Evolutionary conservation across 2,113 vertebrate species (phyloP).

Genomic region (Lampris incognitus): DNA sequence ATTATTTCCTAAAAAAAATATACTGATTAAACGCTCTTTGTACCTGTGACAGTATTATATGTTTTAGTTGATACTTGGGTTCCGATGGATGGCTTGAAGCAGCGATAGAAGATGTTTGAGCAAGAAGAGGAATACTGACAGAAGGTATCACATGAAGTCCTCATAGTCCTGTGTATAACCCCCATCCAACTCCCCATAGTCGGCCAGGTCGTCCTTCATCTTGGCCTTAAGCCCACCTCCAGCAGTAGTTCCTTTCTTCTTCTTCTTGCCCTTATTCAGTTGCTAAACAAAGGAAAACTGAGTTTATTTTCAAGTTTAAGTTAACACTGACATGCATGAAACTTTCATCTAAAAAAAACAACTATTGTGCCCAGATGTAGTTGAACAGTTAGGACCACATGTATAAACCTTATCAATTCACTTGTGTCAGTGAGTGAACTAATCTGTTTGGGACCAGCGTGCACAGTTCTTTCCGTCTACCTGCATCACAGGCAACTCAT

Average conservation of each 20-base stretch:
- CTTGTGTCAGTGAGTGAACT: too few relatives aligned
- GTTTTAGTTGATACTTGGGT: background rate
- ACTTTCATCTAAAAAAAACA: too few relatives aligned
- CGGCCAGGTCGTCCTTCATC: slow-evolving; percentile 89
- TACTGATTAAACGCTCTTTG: background rate
- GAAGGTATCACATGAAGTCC: slow-evolving; percentile 90
- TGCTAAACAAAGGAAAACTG: slow-evolving; percentile 50
- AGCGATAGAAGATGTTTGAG: slow-evolving; percentile 29
- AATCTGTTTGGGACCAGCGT: too few relatives aligned
- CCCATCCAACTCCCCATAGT: slow-evolving; percentile 87
- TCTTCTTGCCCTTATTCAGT: slow-evolving; percentile 94
- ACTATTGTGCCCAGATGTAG: too few relatives aligned
- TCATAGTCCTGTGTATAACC: slow-evolving; percentile 91
- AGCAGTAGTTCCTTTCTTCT: slow-evolving; percentile 86
- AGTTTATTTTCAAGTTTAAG: background rate
- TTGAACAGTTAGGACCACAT: too few relatives aligned
- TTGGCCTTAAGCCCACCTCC: slow-evolving; percentile 90
- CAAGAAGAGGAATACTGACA: background rate
- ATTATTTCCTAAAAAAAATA: background rate
- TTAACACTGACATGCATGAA: too few relatives aligned
- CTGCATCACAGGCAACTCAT: too few relatives aligned
- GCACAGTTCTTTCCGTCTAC: too few relatives aligned
- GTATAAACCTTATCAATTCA: too few relatives aligned
- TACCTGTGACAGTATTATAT: background rate
- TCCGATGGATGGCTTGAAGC: slow-evolving; percentile 5